A percentile compares a stretch with the other conserved stretches of the same genome.
Evolutionary conservation across 2,797 vertebrate genomes (phyloP).

Genomic region (Sciaenops ocellatus): DNA sequence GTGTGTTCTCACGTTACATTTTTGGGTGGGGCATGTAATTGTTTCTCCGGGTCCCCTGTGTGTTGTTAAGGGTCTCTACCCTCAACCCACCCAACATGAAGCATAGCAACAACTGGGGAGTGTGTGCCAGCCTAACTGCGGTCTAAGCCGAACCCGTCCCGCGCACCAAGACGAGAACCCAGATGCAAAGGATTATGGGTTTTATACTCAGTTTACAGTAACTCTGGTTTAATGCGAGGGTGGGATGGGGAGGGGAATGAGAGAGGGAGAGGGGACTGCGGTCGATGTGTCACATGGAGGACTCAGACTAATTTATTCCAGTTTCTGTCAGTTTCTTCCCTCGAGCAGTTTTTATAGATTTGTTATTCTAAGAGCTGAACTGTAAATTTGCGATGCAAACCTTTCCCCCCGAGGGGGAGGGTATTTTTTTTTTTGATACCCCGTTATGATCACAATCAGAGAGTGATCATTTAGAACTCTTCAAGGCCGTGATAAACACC

Average conservation of each 20-base stretch:
- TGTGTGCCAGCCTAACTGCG: constrained; percentile 70
- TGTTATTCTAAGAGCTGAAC: constrained; percentile 65
- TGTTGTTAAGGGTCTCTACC: constrained; percentile 60
- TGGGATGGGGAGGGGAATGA: constrained; percentile 52
- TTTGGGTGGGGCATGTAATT: constrained; percentile 64
- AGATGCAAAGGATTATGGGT: constrained; percentile 83
- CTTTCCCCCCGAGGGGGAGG: constrained; percentile 4
- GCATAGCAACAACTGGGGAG: constrained; percentile 50
- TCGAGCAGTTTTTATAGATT: constrained; percentile 60
- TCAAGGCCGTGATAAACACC: constrained; percentile 25
- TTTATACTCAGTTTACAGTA: constrained; percentile 81
- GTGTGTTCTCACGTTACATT: constrained; percentile 34
- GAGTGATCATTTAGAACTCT: constrained; percentile 55
- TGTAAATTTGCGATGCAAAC: constrained; percentile 40
- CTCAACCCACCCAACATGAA: constrained; percentile 54
- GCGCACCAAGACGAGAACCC: constrained; percentile 61
- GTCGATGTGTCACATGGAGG: constrained; percentile 69
- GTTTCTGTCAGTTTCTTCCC: constrained; percentile 60
- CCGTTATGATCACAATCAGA: constrained; percentile 39
- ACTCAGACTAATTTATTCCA: constrained; percentile 62
- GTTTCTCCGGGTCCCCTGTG: constrained; percentile 46
- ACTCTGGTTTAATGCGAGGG: constrained; percentile 74
- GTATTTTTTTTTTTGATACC: not conserved
- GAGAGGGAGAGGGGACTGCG: constrained; percentile 56
- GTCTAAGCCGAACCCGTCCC: constrained; percentile 43